These are phyloP conservation scores for Ophioninae sp. DNA, from an alignment of 2,888 invertebrate species.

Conservation along the genomic window DNA sequence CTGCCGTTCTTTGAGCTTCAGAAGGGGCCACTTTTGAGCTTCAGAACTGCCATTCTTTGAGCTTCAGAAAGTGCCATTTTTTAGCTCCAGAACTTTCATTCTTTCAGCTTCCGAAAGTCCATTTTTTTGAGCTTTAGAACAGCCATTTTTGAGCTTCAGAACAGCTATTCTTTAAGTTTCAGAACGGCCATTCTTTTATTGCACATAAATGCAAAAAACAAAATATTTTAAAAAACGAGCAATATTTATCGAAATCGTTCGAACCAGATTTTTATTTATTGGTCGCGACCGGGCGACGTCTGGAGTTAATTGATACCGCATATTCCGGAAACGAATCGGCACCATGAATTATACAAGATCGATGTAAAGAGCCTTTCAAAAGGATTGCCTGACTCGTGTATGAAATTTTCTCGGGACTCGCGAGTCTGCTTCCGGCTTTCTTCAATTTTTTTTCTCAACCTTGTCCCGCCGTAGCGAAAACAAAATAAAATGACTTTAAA, in stretches of 20 bases:
- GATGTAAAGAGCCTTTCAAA: background rate
- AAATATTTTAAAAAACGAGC: background rate
- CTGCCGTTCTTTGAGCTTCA: too few species aligned
- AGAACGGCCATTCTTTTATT: too few species aligned
- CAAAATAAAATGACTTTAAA: background rate
- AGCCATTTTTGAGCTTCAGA: too few species aligned
- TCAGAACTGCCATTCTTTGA: too few species aligned
- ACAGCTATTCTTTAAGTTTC: too few species aligned
- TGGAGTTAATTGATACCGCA: slow-evolving; percentile 2
- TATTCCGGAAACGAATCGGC: slow-evolving; percentile 1
- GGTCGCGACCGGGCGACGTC: background rate
- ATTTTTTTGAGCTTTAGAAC: background rate
- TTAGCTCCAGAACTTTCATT: too few species aligned
- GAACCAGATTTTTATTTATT: slow-evolving; percentile 30
- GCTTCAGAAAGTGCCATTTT: too few species aligned
- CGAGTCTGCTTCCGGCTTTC: slow-evolving; percentile 25
- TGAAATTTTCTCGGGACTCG: slow-evolving; percentile 31
- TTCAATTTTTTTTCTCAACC: slow-evolving; percentile 44
- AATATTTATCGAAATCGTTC: slow-evolving; percentile 12
- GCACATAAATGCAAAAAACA: background rate
- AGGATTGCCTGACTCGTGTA: slow-evolving; percentile 26
- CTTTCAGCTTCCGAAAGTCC: too few species aligned
- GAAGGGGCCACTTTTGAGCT: too few species aligned
- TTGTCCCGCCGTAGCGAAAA: slow-evolving; percentile 14
- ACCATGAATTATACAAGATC: slow-evolving; percentile 16